These are phyloP conservation scores for Protosalanx chinensis DNA, from an alignment of 2,797 vertebrate species.

Conservation along the genomic window DNA sequence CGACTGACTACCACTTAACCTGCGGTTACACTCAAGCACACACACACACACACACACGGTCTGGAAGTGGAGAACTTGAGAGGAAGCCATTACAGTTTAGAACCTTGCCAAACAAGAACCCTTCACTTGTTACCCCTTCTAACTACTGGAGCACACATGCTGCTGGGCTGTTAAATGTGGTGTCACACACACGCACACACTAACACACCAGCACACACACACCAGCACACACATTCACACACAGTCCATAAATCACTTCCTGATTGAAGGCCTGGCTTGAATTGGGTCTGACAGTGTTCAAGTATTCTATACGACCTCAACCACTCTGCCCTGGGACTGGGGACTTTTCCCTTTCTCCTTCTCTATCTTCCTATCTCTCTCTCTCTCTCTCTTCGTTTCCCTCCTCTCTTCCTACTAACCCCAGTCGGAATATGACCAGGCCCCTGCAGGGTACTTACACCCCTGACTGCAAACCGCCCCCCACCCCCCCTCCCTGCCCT, in stretches of 20 bases:
- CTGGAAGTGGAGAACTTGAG: too few relatives aligned
- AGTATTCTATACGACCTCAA: too few relatives aligned
- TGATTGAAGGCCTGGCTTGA: conserved; percentile 61
- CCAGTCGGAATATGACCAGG: background rate
- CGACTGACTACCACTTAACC: too few relatives aligned
- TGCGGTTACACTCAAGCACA: too few relatives aligned
- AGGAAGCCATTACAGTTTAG: conserved; percentile 16
- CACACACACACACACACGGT: too few relatives aligned
- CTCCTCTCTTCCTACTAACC: background rate
- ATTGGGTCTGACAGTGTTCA: conserved; percentile 34
- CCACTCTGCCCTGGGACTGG: background rate
- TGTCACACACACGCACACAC: conserved; percentile 10
- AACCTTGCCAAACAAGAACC: conserved; percentile 27
- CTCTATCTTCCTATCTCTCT: background rate
- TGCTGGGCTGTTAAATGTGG: conserved; percentile 53
- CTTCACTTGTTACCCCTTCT: conserved; percentile 25
- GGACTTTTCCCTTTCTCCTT: background rate
- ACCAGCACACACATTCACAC: conserved; percentile 39
- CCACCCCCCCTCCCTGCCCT: conserved; percentile 2
- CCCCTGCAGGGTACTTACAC: background rate
- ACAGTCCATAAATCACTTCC: conserved; percentile 56
- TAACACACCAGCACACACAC: background rate
- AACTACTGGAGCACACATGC: conserved; percentile 35
- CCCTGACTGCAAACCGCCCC: background rate
- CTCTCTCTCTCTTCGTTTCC: background rate